Evolutionary conservation across 2,113 vertebrate species (phyloP).

Genomic region (Tapirus terrestris): DNA sequence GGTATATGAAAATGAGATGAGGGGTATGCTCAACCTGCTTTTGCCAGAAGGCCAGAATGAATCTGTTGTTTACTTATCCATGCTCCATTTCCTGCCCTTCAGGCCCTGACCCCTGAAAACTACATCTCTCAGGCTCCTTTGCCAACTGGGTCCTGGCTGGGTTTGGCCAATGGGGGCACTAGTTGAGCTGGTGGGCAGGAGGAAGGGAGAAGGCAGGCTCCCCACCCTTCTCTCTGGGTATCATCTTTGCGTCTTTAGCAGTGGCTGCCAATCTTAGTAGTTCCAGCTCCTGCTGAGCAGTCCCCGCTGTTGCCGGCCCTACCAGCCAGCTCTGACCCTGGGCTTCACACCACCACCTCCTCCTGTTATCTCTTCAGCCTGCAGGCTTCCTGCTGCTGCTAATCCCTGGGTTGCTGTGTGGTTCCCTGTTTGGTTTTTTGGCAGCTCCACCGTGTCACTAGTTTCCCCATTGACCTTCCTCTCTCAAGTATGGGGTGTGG

Average conservation of each 20-base stretch:
- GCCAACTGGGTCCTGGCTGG: background rate
- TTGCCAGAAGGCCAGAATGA: background rate
- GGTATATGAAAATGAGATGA: no score
- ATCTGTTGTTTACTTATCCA: background rate
- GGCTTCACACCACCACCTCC: background rate
- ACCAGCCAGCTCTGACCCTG: background rate
- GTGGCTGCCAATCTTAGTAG: background rate
- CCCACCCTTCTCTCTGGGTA: fast-evolving
- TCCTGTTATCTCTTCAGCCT: background rate
- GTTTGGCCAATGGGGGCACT: background rate
- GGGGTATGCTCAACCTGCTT: background rate
- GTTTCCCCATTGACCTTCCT: background rate
- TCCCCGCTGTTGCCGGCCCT: background rate
- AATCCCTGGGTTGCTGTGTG: background rate
- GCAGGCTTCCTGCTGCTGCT: background rate
- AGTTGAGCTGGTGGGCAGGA: background rate
- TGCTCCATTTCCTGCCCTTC: background rate
- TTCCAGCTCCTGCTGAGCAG: background rate
- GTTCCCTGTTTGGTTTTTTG: background rate
- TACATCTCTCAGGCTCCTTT: conserved; percentile 3
- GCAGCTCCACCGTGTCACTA: background rate
- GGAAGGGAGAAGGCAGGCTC: background rate
- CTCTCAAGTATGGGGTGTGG: background rate
- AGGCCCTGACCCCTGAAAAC: background rate
- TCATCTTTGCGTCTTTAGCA: background rate